Percentiles rank a stretch among this genome's conserved stretches.
These are phyloP conservation scores for Perognathus longimembris DNA, from an alignment of 2,113 vertebrate genomes.

Conservation along the genomic window DNA sequence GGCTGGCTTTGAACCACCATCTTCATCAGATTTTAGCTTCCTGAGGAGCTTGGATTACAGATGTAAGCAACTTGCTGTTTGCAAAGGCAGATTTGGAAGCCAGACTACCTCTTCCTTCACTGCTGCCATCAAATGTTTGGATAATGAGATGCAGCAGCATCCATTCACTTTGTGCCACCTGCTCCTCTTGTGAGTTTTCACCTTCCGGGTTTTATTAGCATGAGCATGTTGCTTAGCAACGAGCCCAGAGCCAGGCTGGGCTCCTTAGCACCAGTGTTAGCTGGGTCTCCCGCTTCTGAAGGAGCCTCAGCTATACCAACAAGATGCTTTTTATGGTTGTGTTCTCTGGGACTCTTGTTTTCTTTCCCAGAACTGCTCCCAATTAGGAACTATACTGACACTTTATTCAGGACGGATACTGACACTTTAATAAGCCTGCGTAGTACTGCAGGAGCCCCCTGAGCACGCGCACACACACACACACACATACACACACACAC, in stretches of 20 bases:
- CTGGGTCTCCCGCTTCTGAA: neutral
- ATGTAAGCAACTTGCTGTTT: neutral
- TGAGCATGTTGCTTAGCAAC: conserved; percentile 63
- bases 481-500: no score
- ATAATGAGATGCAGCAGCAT: neutral
- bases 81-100: neutral
- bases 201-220: conserved; percentile 30
- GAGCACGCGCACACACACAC: no score
- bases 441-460: no score
- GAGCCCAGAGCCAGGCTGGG: neutral
- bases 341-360: neutral
- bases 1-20: no score
- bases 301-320: neutral
- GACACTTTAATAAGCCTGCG: no score
- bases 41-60: no score
- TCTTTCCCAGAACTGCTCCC: neutral
- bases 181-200: conserved; percentile 23
- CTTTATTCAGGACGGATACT: neutral
- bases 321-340: neutral
- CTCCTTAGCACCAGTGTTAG: neutral
- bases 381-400: accelerated
- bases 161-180: neutral
- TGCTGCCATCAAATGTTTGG: neutral
- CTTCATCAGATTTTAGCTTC: no score
- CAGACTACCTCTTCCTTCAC: neutral